Base-by-base conservation (phyloP, 1,140 invertebrate genomes). In the Achroia grisella region DNA sequence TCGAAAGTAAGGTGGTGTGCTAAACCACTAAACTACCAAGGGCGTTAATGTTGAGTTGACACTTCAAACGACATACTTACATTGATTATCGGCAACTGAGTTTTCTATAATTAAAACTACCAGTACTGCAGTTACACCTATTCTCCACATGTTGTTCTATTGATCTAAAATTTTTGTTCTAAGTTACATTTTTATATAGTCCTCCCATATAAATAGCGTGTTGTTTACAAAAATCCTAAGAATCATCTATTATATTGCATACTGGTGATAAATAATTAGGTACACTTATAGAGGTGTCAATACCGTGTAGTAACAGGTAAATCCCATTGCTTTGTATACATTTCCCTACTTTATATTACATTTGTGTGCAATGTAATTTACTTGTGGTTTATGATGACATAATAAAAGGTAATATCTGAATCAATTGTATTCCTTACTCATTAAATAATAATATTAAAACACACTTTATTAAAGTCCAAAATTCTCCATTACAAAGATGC, bases 101-200 rank as follows among this genome's bases (percentile, higher is more conserved):
- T 40, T 44, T 27, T 59, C 54, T 4, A 49, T 30, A 0, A 50
- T 44, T 36, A 45, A 28, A 40, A 52, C 33, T 8, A 56, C 39
- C 29, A 62, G 39, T n/a, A 72, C 44, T n/a, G 71, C 17, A 37
- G 6, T 23, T 3, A 64, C 52, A 23, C 55, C 62, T 45, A 58
- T 39, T 34, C 58, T 49, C 62, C 59, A 68, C 74, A 78, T 78
- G 48, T 42, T 70, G 27, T 10, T 17, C 14, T 27, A 48, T 11
- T 45, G 35, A 52, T 57, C 39, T 57, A 50, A 44, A 28, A 12
- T 14, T 43, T 37, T 37, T 41, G n/a, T 40, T 23, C 14, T 14
- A 45, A 49, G 36, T 42, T 42, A 63, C 57, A 70, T 60, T 64
- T 77, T 63, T 78, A 78, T 75, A 75, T 23, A 23, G 17, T 23